Percentiles rank a stretch among this genome's conserved stretches.
Evolutionary conservation across 2,797 vertebrate species (phyloP).

Genomic region (Salarias fasciatus): DNA sequence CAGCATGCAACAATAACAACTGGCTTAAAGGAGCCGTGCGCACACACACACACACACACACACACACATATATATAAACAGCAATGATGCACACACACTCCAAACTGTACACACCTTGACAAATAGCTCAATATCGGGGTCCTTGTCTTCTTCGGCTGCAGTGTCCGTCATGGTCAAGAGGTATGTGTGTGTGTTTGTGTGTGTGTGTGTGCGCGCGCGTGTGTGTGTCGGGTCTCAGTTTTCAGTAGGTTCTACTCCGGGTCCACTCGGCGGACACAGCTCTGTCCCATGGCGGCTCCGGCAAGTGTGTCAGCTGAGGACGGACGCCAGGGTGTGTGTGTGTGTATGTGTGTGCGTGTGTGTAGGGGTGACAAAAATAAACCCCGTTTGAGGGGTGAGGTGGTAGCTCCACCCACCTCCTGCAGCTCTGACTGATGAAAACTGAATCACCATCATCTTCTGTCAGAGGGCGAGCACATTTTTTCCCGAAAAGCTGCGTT

Average conservation of each 20-base stretch:
- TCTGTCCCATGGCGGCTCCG: conserved; percentile 61
- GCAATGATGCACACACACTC: conserved; percentile 22
- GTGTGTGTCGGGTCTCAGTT: conserved; percentile 37
- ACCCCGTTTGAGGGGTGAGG: conserved; percentile 25
- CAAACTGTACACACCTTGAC: conserved; percentile 87
- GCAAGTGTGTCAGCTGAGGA: conserved; percentile 61
- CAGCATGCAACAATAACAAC: conserved; percentile 74
- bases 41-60: not conserved
- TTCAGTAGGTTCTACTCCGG: conserved; percentile 52
- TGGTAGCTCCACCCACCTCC: conserved; percentile 16
- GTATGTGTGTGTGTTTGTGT: conserved; percentile 9
- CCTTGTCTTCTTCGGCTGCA: conserved; percentile 88
- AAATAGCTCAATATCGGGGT: conserved; percentile 97
- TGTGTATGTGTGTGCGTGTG: conserved; percentile 16
- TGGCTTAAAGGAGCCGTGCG: conserved; percentile 45
- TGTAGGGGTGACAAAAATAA: conserved; percentile 72
- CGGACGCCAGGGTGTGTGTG: conserved; percentile 22
- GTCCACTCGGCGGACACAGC: conserved; percentile 46
- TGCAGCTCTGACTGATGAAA: conserved; percentile 37
- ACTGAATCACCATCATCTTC: conserved; percentile 51
- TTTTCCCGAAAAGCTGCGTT: no score
- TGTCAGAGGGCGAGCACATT: no score
- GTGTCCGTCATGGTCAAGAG: conserved; percentile 84
- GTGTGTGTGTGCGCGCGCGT: not conserved
- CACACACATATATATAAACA: not conserved